Percentiles rank a stretch among this genome's conserved stretches.
These are phyloP conservation scores for Corella eumyota DNA, from an alignment of 23 tunicate genomes.

Conservation along the genomic window DNA sequence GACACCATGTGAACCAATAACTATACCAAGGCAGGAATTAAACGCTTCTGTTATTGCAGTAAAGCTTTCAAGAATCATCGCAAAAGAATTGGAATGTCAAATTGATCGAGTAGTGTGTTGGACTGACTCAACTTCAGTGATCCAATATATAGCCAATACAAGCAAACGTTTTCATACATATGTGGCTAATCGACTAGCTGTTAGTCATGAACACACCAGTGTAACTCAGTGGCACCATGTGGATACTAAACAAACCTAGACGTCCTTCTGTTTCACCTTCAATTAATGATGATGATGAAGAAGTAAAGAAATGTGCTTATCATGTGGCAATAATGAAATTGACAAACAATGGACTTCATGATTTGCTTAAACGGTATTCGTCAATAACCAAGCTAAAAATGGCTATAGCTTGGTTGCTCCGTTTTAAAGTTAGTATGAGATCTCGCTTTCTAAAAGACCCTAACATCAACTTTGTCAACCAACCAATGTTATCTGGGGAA, in stretches of 20 bases:
- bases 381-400: too few relatives aligned
- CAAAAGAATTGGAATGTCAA: neutral
- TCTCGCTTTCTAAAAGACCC: too few relatives aligned
- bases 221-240: conserved; percentile 18
- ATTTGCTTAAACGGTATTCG: too few relatives aligned
- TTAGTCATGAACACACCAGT: neutral
- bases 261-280: too few relatives aligned
- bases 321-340: too few relatives aligned
- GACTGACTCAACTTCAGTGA: conserved; percentile 25
- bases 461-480: too few relatives aligned
- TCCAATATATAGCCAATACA: conserved; percentile 10
- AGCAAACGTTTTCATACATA: conserved; percentile 13
- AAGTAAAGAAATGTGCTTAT: too few relatives aligned
- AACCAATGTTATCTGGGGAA: too few relatives aligned
- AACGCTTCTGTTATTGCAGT: conserved; percentile 7
- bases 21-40: conserved; percentile 18
- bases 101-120: neutral
- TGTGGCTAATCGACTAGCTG: conserved; percentile 19
- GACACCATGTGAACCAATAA: conserved; percentile 4
- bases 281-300: too few relatives aligned
- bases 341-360: too few relatives aligned
- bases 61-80: neutral
- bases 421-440: too few relatives aligned
- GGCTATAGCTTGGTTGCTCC: too few relatives aligned
- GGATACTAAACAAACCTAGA: conserved; percentile 4